Evolutionary conservation across 2,888 invertebrate species (phyloP), one percentile per base, ranked within the genome.

Genomic region (Drosophila lutescens): DNA sequence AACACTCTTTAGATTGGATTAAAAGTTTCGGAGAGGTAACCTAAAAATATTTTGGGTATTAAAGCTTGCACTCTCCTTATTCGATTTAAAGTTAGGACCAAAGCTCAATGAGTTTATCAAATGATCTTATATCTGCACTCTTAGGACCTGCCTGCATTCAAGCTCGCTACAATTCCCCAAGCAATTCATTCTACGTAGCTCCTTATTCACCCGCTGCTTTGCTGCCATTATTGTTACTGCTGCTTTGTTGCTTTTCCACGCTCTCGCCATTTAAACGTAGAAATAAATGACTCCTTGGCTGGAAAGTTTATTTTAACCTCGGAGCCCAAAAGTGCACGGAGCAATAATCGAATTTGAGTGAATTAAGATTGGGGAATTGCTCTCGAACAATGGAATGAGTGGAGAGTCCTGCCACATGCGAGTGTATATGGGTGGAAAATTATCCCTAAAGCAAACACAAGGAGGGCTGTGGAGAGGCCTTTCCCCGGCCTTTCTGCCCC

Each of bases 331-430:
- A 86, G 86, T 86, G 87, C 79, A 82, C 68, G 69, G 67, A 83
- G 78, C 85, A 79, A 86, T 89, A 88, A 89, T 89, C 89, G 88
- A 88, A 88, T 88, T 86, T 88, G 86, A 88, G 88, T 89, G 88
- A 89, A 88, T 89, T 89, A 89, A 88, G 89, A 89, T 89, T 88
- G 84, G 85, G 80, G 82, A 84, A 84, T 81, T 81, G 81, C 79
- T 81, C 75, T 71, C 69, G 79, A 84, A 84, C 84, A 86, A 81
- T 49, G 61, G 40, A 34, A 32, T 59, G 71, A 59, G 51, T 59
- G 69, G 41, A 40, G 57, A 49, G 56, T 74, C 60, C 61, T 55
- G 60, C 36, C 60, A 44, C 53, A 53, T 46, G 38, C 40, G 51
- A 44, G n/a, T 46, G 36, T 63, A 51, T 66, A 54, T 76, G 77